Base-by-base conservation (phyloP, 2,797 vertebrate genomes). In the Lithobates pipiens region DNA sequence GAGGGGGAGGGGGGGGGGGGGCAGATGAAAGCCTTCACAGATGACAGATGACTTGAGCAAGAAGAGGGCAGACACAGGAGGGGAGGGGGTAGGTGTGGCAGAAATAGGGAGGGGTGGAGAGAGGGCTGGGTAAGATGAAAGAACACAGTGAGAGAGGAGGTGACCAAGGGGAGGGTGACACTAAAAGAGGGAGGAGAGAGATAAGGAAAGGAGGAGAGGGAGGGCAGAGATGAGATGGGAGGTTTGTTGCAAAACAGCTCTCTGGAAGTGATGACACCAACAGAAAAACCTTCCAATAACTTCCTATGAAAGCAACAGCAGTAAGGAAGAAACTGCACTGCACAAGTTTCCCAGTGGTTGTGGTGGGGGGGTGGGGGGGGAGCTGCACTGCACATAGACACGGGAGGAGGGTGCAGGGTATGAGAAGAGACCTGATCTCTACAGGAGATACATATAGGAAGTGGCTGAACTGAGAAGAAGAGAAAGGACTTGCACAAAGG, bases 251-350 rank as follows among this genome's bases (percentile, higher is more conserved):
- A 80, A 80, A 81, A 76, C 83, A 85, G 83, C 76, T 85, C 83
- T 85, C 50, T 81, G 84, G 84, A 86, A 86, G 84, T 86, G 84
- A 86, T 86, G 84, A 86, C 84, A 86, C 84, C 84, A 86, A 86
- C 84, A 86, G 78, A 86, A 80, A 84, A 86, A 57, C 72, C 78
- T 76, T 80, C 84, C 84, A 70, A 86, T 80, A 86, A 86, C 84
- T 86, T 86, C 84, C 84, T 86, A 86, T 86, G 84, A 86, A 72
- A 75, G 25, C 36, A 67, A 67, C 61, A 75, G 72, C 81, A 76
- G 39, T 25, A 81, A 36, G 34, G 39, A 54, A 68, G 69, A 76
- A 36, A 21, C 46, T 42, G 76, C 25, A 54, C 57, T 46, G 36
- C 44, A 80, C 78, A 34, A 61, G 76, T 54, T 16, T 29, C 63